Evolutionary conservation across 2,113 vertebrate genomes (phyloP), one percentile per base, ranked within the genome.

Genomic region (Microcebus ravelobensis): DNA sequence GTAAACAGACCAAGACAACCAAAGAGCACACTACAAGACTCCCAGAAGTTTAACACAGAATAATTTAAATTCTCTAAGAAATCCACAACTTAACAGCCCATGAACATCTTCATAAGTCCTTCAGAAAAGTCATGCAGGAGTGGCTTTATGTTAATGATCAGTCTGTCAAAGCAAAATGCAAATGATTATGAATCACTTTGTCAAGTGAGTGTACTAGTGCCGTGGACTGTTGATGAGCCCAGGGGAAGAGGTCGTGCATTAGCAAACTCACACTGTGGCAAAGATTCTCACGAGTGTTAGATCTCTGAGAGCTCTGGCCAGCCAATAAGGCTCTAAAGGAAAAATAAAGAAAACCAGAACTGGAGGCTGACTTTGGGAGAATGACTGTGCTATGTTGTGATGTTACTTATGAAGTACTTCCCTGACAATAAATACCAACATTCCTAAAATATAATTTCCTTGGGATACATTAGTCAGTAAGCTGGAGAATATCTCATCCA

Each of bases 41-140:
- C 61, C 70, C 36, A 34, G 29, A 93, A 81, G 73, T 42, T 92
- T 95, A 65, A 76, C 65, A 67, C 91, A 65, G 68, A 94, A 73
- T 89, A 39, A 92, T 91, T 96, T 92, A 95, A 92, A 82, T 94
- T 93, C 90, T 91, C 92, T 93, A 14, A 82, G 86, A 96, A 68
- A 84, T n/a, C 67, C 73, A 80, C 25, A 59, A 70, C n/a, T 76
- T 88, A 92, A 42, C 63, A 61, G 48, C 18, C 93, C n/a, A 59
- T 67, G 89, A 96, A 77, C 85, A 83, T 83, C 39, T 87, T 92
- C 55, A 36, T 50, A 42, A 34, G 77, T 85, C 87, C 90, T 97
- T 96, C 91, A 55, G 71, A 93, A 96, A 96, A 94, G 85, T 85
- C 88, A 91, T 15, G 25, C 74, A 74, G 76, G 31, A 59, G 31